Conservation (phyloP, 2,797 vertebrate species). For the Cheirogaleus major region DNA sequence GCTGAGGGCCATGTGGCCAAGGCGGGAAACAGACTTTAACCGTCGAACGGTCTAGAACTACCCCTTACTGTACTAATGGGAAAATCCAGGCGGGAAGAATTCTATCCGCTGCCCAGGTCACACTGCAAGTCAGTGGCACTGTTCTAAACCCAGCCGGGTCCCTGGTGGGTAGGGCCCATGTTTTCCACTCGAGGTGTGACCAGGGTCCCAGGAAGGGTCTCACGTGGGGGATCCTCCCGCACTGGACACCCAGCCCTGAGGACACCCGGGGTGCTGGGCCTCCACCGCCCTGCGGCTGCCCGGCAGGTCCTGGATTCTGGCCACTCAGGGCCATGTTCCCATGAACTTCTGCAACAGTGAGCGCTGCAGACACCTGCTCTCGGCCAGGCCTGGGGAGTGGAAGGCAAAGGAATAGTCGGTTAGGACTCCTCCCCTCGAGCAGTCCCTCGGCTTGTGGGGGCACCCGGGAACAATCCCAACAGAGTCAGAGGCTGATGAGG, state of each 20-base stretch:
- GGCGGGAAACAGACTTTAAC: not conserved
- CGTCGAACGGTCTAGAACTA: not conserved
- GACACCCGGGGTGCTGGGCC: not conserved
- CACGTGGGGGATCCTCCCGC: not conserved
- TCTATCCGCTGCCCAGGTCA: not conserved
- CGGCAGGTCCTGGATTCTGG: not conserved
- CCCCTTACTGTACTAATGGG: not conserved
- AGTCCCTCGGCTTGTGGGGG: not conserved
- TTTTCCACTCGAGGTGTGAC: not conserved
- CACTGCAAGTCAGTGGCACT: not conserved
- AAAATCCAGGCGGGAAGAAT: not conserved
- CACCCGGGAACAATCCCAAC: not conserved
- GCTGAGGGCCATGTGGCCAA: not conserved
- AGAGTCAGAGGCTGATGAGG: not conserved
- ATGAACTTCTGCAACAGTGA: not conserved
- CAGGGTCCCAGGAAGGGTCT: not conserved
- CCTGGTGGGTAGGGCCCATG: not conserved
- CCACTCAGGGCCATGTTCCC: rapidly evolving
- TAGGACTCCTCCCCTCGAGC: not conserved
- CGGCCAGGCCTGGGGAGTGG: not conserved
- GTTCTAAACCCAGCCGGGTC: not conserved
- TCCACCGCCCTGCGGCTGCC: not conserved
- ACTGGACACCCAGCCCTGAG: not conserved
- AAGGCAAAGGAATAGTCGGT: not conserved
- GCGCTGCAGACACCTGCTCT: not conserved